Conservation (phyloP, 2,888 invertebrate species). For the Dinocampus coccinellae region DNA sequence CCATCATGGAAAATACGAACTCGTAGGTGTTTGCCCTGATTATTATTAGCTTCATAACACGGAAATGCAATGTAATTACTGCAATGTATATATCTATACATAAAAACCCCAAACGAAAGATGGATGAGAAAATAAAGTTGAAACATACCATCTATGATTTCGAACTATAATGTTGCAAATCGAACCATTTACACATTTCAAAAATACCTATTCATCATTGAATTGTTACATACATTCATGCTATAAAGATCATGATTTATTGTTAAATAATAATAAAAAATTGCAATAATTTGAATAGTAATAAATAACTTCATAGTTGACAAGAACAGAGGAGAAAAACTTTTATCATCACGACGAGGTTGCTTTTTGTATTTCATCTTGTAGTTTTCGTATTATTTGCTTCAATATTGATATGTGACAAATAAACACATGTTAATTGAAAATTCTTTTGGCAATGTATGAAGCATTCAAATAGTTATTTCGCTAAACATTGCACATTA, state of each 20-base stretch:
- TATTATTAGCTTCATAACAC: background rate
- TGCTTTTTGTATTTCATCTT: background rate
- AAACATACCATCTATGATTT: too few relatives aligned
- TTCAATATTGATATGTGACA: background rate
- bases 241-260: too few relatives aligned
- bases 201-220: too few relatives aligned
- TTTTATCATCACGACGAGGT: background rate
- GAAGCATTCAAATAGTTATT: background rate
- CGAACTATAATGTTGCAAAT: too few relatives aligned
- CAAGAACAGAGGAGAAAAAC: constrained; percentile 25
- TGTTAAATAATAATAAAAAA: background rate
- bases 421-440: background rate
- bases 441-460: background rate
- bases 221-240: too few relatives aligned
- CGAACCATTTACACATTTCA: too few relatives aligned
- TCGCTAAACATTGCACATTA: constrained; percentile 22
- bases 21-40: background rate
- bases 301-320: background rate
- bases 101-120: background rate
- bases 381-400: background rate
- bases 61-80: background rate
- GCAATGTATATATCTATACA: background rate
- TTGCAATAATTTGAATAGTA: background rate
- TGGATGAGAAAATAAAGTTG: background rate
- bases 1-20: constrained; percentile 10